phyloP scores from a whole-genome alignment of 2,113 vertebrate genomes.

The Brachyhypopomus occidentalis region DNA sequence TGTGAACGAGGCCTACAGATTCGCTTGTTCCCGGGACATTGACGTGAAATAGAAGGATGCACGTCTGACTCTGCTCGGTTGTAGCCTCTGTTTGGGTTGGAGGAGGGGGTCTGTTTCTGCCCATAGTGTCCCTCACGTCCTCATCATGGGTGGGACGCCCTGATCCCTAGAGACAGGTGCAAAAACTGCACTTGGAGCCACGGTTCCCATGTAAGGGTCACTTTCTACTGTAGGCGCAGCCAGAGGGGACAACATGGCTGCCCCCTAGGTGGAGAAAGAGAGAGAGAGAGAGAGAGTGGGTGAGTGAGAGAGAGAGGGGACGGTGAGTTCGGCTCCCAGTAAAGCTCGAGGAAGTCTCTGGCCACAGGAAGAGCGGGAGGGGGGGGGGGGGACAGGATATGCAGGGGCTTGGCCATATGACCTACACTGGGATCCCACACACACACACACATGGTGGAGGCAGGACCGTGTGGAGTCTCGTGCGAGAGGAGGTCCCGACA shows the following conservation, averaged over 20 bases:
- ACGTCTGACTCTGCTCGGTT: background rate
- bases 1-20: constrained; percentile 53
- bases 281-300: too few species aligned
- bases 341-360: constrained; percentile 50
- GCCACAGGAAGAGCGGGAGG: constrained; percentile 65
- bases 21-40: constrained; percentile 3
- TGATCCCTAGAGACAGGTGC: constrained; percentile 69
- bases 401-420: constrained; percentile 62
- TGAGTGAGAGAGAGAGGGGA: too few species aligned
- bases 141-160: constrained; percentile 57
- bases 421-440: constrained; percentile 33
- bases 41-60: background rate
- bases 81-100: background rate
- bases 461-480: constrained; percentile 37
- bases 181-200: constrained; percentile 42
- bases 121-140: constrained; percentile 52
- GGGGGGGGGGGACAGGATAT: constrained; percentile 70
- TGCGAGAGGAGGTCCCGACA: background rate
- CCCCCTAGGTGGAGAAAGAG: background rate
- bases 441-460: background rate
- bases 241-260: constrained; percentile 55
- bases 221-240: constrained; percentile 52
- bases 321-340: too few species aligned
- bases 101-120: constrained; percentile 23
- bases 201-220: constrained; percentile 25